Evolutionary conservation across 2,888 invertebrate genomes (phyloP), one percentile per base, ranked within the genome.

Genomic region (Ptychoptera contaminata): DNA sequence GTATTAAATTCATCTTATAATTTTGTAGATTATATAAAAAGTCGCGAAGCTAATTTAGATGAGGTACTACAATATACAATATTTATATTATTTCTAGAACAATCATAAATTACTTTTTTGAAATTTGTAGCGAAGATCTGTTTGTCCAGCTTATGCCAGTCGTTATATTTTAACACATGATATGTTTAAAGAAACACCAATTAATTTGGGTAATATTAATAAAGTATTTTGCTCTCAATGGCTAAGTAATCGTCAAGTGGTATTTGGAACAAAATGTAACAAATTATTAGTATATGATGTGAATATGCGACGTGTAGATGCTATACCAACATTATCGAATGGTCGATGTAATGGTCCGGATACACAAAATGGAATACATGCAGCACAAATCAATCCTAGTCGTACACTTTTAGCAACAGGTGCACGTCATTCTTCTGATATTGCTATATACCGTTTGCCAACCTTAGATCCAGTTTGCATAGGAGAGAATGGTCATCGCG

Each of bases 251-350:
- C 75, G 90, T 56, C 92, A 93, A 70, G 85, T 96, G 46, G 90
- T 93, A 16, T 91, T 93, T 63, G 96, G 94, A 44, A 94, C 94
- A 42, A 96, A 96, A 66, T 94, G 96, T 67, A 94, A 94, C 68
- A 92, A 91, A 81, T 66, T 94, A 50, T 83, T 92, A 76, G 91
- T 94, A 31, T 84, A 92, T 63, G 91, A 94, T 65, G 85, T 92
- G 11, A 77, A 81, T 29, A 87, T 85, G 34, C 81, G 86, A 44
- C 77, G 86, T 45, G 72, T 90, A 58, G 87, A 88, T 61, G 82
- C 85, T 50, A 93, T 94, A 60, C 93, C 93, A 10, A 87, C 87
- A 1, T 68, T 91, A 47, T 70, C 82, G 49, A 82, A 79, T 51
- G 69, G 70, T 61, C 59, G 64, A 38, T 55, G 56, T 23, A 68